Evolutionary conservation across 1,140 invertebrate genomes (phyloP).

Genomic region (Bombus sylvicola): DNA sequence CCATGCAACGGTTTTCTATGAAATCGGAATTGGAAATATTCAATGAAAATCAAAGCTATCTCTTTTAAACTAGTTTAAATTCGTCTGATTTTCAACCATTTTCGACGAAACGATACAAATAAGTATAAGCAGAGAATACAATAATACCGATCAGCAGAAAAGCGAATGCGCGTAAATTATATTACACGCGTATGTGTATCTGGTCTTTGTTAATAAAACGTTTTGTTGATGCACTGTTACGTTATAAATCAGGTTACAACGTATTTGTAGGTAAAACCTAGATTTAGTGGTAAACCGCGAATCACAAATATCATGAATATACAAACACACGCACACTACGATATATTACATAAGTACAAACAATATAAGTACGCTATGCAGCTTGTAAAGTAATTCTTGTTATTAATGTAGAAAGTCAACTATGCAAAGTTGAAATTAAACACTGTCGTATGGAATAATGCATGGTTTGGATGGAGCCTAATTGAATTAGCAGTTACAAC

Average conservation of each 20-base stretch:
- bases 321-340: background rate
- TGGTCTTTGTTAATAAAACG: background rate
- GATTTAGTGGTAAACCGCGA: background rate
- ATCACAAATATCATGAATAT: background rate
- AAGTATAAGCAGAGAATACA: no score
- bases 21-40: background rate
- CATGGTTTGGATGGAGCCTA: background rate
- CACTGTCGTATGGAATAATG: background rate
- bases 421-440: background rate
- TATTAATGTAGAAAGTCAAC: background rate
- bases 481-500: slow-evolving; percentile 3
- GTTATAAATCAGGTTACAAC: background rate
- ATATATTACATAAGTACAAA: background rate
- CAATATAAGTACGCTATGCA: background rate
- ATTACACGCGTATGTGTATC: background rate
- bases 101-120: no score
- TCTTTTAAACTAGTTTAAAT: background rate
- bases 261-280: no score
- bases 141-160: background rate
- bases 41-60: background rate
- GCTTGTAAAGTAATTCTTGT: background rate
- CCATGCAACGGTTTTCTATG: background rate
- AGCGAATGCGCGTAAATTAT: background rate
- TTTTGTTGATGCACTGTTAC: background rate
- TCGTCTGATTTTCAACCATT: no score